Evolutionary conservation across 2,797 vertebrate genomes (phyloP).

Genomic region (Dendrocincla fuliginosa): DNA sequence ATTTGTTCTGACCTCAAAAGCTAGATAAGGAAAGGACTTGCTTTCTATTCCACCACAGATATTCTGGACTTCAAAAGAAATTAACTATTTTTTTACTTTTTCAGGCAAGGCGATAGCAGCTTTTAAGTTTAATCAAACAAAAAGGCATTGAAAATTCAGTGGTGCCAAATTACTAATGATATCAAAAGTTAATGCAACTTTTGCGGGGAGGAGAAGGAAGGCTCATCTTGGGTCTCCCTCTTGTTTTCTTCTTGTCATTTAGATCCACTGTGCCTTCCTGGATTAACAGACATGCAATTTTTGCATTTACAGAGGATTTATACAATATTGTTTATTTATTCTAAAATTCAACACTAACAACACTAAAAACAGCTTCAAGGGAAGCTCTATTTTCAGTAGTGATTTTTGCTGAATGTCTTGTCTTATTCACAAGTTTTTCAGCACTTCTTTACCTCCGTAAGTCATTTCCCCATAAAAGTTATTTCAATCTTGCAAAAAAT

Average conservation of each 20-base stretch:
- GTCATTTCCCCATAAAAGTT: background rate
- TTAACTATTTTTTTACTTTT: background rate
- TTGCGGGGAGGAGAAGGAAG: background rate
- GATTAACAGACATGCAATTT: background rate
- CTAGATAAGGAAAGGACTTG: constrained; percentile 14
- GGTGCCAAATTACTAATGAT: background rate
- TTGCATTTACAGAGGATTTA: background rate
- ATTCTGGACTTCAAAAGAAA: constrained; percentile 27
- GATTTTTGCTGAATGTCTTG: background rate
- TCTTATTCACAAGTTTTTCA: background rate
- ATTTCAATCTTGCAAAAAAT: background rate
- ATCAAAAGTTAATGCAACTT: background rate
- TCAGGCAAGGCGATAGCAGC: background rate
- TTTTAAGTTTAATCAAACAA: background rate
- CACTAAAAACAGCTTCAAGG: background rate
- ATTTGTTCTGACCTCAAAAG: constrained; percentile 61
- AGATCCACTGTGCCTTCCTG: background rate
- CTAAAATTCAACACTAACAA: background rate
- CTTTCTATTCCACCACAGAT: constrained; percentile 30
- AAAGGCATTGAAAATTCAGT: background rate
- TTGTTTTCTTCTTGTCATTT: background rate
- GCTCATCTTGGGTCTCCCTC: background rate
- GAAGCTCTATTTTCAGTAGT: background rate
- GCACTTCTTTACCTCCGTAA: background rate
- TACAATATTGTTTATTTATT: background rate